These are phyloP conservation scores for Valencia hispanica DNA, from an alignment of 2,797 vertebrate genomes.

Conservation along the genomic window DNA sequence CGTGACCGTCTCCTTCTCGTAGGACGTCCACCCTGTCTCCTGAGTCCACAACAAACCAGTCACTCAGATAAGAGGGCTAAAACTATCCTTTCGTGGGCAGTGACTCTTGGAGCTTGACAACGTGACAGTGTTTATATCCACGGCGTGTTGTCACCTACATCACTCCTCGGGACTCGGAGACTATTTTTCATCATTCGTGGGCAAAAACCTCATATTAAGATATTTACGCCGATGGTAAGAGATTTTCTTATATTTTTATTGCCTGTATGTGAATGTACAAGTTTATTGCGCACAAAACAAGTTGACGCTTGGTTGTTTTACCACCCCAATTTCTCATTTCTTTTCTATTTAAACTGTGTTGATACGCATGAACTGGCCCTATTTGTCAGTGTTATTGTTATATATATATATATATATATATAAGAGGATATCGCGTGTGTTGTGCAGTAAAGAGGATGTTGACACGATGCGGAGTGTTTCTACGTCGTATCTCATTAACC, in stretches of 20 bases:
- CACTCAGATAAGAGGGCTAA: conserved; percentile 42
- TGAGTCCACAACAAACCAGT: conserved; percentile 67
- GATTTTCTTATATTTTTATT: neutral
- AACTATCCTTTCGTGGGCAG: conserved; percentile 20
- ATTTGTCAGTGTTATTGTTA: no score
- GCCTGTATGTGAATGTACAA: neutral
- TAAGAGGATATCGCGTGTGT: neutral
- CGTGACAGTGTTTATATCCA: conserved; percentile 40
- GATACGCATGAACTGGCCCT: neutral
- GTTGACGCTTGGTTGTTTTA: neutral
- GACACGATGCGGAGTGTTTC: conserved; percentile 31
- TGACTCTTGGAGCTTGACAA: conserved; percentile 9
- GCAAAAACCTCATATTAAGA: neutral
- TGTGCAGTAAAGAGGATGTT: neutral
- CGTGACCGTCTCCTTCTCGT: conserved; percentile 52
- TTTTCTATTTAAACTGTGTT: neutral
- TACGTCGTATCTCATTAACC: conserved; percentile 72
- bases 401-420: no score
- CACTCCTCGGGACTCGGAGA: neutral
- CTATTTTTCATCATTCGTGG: neutral
- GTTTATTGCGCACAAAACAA: neutral
- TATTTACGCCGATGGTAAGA: conserved; percentile 64
- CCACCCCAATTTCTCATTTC: neutral
- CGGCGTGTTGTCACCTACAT: conserved; percentile 16
- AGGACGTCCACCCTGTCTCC: conserved; percentile 39